Evolutionary conservation across 30 jellyfish, hydroid and myxozoan genomes (phyloP).

Genomic region (Hydra vulgaris): DNA sequence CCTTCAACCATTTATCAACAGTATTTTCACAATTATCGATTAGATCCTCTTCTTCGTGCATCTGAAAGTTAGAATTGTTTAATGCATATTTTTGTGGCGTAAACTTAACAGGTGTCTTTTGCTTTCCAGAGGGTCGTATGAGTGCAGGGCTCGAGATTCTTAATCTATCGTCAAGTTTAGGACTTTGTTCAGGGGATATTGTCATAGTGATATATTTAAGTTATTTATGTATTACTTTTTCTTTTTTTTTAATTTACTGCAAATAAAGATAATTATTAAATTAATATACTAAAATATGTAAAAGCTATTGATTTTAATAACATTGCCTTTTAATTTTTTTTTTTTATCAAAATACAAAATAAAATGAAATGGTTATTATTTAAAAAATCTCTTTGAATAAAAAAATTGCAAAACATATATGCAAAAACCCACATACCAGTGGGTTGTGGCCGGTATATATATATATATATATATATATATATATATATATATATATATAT

Average conservation of each 20-base stretch:
- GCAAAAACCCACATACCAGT: too few species aligned
- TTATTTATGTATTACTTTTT: neutral
- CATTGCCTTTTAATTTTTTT: too few species aligned
- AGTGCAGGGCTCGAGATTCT: neutral
- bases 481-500: too few species aligned
- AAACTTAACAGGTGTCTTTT: neutral
- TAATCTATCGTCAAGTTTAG: neutral
- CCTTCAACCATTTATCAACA: neutral
- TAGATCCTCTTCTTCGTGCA: neutral
- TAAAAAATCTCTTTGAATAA: too few species aligned
- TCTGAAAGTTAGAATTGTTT: neutral
- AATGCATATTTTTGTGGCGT: neutral
- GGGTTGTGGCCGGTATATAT: too few species aligned
- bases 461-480: too few species aligned
- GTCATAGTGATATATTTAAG: neutral
- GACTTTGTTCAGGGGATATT: neutral
- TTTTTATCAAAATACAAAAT: too few species aligned
- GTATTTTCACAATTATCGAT: neutral
- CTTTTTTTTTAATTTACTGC: neutral
- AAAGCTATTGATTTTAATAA: too few species aligned
- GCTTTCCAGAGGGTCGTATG: neutral
- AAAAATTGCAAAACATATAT: too few species aligned
- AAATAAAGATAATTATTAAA: too few species aligned
- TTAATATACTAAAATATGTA: too few species aligned
- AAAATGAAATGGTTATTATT: too few species aligned